These are phyloP conservation scores for Drosophila jambulina DNA, from an alignment of 1,140 invertebrate genomes.

Conservation along the genomic window DNA sequence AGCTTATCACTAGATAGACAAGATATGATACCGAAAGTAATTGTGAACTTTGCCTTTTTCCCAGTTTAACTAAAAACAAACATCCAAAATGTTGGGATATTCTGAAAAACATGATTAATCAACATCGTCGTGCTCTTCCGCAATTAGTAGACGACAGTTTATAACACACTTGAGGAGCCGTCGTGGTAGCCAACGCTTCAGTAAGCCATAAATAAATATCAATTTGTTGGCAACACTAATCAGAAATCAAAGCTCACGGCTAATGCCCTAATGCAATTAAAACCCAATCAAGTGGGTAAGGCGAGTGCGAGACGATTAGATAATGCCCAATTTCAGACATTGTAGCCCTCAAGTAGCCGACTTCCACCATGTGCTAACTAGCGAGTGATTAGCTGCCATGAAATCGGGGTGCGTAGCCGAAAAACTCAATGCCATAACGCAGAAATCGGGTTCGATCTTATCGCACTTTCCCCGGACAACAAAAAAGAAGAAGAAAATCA, in stretches of 20 bases:
- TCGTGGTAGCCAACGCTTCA: conserved; percentile 10
- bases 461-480: conserved; percentile 37
- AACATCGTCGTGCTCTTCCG: neutral
- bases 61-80: neutral
- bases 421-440: conserved; percentile 35
- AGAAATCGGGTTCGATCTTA: conserved; percentile 26
- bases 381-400: conserved; percentile 20
- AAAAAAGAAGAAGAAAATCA: neutral
- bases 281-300: conserved; percentile 49
- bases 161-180: conserved; percentile 21
- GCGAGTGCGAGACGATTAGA: conserved; percentile 58
- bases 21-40: conserved; percentile 8
- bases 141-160: conserved; percentile 32
- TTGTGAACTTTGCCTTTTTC: neutral
- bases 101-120: conserved; percentile 5
- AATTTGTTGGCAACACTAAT: conserved; percentile 36
- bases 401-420: conserved; percentile 30
- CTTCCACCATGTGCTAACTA: conserved; percentile 47
- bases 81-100: neutral
- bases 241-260: conserved; percentile 62
- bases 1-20: neutral
- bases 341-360: conserved; percentile 28
- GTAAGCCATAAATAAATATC: conserved; percentile 44
- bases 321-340: conserved; percentile 31
- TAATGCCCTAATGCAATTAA: conserved; percentile 68